Percentiles rank a stretch among this genome's conserved stretches.
These are phyloP conservation scores for Pachyramphus minor DNA, from an alignment of 2,113 vertebrate species.

Conservation along the genomic window DNA sequence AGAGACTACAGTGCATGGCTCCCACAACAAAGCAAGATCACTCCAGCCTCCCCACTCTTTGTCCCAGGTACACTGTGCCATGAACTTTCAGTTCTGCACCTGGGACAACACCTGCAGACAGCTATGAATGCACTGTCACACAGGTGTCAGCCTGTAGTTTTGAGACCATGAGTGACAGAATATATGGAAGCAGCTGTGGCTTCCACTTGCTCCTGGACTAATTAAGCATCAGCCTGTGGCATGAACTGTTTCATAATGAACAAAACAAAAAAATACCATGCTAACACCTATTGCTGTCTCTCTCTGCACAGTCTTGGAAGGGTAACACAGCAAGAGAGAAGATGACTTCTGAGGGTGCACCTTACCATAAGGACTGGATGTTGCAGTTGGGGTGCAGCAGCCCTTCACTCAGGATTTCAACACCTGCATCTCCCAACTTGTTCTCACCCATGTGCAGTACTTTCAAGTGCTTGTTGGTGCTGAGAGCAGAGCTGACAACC, in stretches of 20 bases:
- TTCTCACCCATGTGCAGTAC: slow-evolving; percentile 70
- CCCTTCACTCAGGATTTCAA: slow-evolving; percentile 53
- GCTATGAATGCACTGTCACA: fast-evolving
- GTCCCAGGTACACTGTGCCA: background rate
- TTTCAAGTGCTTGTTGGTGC: slow-evolving; percentile 36
- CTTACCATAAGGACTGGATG: slow-evolving; percentile 71
- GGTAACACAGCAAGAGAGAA: background rate
- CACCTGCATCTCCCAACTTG: slow-evolving; percentile 52
- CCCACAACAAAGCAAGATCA: background rate
- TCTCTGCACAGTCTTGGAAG: background rate
- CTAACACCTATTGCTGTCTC: background rate
- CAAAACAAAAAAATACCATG: background rate
- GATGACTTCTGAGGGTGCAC: background rate
- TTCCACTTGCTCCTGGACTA: background rate
- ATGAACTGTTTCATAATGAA: background rate
- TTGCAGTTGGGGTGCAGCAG: slow-evolving; percentile 44
- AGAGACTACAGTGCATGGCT: background rate
- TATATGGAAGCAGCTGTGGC: background rate
- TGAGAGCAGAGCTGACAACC: slow-evolving; percentile 39
- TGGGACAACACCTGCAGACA: background rate
- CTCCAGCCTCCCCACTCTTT: background rate
- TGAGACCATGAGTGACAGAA: background rate
- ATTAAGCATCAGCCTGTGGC: background rate
- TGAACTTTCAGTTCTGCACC: background rate
- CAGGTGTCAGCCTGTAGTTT: background rate